Evolutionary conservation across 2,888 invertebrate genomes (phyloP), one percentile per base, ranked within the genome.

Genomic region (Physocephala rufipes): DNA sequence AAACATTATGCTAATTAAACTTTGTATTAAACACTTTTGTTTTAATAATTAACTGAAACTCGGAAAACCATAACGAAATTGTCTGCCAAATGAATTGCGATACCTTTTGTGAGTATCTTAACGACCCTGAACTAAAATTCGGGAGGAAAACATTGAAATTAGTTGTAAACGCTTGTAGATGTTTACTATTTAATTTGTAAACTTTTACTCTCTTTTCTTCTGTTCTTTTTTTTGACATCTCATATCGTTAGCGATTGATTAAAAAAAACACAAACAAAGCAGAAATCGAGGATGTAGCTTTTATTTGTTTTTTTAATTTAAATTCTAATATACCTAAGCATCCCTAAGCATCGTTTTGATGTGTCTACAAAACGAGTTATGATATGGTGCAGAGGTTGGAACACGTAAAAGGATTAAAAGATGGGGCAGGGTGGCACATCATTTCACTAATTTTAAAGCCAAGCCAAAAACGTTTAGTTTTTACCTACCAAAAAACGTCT

Each of bases 281-380:
- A 45, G 66, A 67, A 74, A 73, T 74, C 73, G 36, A n/a, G n/a
- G n/a, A n/a, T n/a, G 74, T 72, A 74, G 74, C 67, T 75, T 75
- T 69, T 71, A 74, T 77, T 75, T n/a, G n/a, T n/a, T n/a, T n/a
- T n/a, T n/a, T n/a, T n/a, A n/a, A n/a, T n/a, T n/a, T n/a, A n/a
- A n/a, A n/a, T n/a, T n/a, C n/a, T 76, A 74, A 77, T 74, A 71
- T 73, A 72, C 66, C 74, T 77, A 77, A 77, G 74, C 74, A 76
- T n/a, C 75, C 75, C 62, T 62, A 65, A 76, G 70, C 66, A 28
- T 55, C 55, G 51, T 49, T 64, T 64, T 47, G n/a, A 24, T 49
- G 36, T 26, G 45, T 47, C 63, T 51, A 26, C 30, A 2, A 24
- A 16, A 45, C 62, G 55, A 26, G 15, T 26, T 21, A 26, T 15